A percentile compares a stretch with the other conserved stretches of the same genome.
phyloP scores from a whole-genome alignment of 2,888 invertebrate species.

The Leucozona laternaria region DNA sequence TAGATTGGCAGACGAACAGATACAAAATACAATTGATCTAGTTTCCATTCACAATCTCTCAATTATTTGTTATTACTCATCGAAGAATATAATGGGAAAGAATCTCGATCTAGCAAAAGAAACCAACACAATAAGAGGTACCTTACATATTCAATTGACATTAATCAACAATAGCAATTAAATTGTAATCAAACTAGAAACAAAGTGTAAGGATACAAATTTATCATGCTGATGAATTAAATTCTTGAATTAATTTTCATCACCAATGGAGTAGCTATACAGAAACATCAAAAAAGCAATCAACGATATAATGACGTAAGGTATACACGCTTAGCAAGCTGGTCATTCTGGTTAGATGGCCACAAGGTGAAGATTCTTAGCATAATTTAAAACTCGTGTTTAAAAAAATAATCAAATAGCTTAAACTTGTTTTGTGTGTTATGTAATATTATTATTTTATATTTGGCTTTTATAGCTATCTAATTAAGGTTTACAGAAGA shows the following conservation, averaged over 20 bases:
- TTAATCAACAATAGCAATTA: slow-evolving; percentile 27
- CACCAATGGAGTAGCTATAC: neutral
- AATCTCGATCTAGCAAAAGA: neutral
- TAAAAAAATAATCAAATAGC: neutral
- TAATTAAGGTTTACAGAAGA: neutral
- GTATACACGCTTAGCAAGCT: neutral
- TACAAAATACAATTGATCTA: slow-evolving; percentile 10
- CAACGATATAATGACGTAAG: neutral
- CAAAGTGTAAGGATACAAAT: neutral
- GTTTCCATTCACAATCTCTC: slow-evolving; percentile 23
- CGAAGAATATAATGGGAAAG: neutral
- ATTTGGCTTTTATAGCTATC: neutral
- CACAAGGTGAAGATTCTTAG: slow-evolving; percentile 33
- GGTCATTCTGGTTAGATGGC: slow-evolving; percentile 9
- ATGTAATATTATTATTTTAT: neutral
- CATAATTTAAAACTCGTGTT: neutral
- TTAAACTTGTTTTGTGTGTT: neutral
- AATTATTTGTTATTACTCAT: slow-evolving; percentile 7
- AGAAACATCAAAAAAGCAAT: neutral
- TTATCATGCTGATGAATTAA: slow-evolving; percentile 12
- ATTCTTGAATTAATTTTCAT: slow-evolving; percentile 12
- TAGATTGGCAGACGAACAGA: neutral
- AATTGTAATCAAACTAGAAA: slow-evolving; percentile 25
- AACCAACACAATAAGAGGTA: neutral
- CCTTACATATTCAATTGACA: slow-evolving; percentile 6